These are phyloP conservation scores for Brassicogethes aeneus DNA, from an alignment of 2,888 invertebrate species.

Conservation along the genomic window DNA sequence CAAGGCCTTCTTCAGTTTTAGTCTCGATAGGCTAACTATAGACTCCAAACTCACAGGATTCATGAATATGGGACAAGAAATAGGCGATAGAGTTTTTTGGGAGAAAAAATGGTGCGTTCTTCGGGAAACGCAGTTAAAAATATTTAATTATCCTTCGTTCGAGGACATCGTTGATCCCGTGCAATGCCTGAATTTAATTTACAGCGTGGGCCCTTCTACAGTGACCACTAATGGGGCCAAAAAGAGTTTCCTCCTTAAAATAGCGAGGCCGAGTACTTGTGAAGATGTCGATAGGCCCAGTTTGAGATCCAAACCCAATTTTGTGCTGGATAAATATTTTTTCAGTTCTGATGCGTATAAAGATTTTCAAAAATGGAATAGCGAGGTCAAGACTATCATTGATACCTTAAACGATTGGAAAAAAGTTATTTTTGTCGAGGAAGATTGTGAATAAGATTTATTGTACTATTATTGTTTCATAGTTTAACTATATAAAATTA, in stretches of 20 bases:
- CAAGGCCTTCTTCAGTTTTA: conserved; percentile 10
- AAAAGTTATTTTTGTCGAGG: conserved; percentile 15
- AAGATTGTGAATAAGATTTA: conserved; percentile 11
- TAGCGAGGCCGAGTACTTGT: conserved; percentile 16
- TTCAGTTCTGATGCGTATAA: conserved; percentile 42
- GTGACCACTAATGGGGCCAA: conserved; percentile 33
- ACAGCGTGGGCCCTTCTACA: conserved; percentile 26
- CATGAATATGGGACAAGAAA: conserved; percentile 42
- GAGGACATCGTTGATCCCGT: conserved; percentile 34
- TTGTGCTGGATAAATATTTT: conserved; percentile 28
- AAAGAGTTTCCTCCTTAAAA: conserved; percentile 39
- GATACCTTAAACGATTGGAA: conserved; percentile 18
- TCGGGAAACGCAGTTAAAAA: conserved; percentile 36
- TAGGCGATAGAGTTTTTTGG: conserved; percentile 40
- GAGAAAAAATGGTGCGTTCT: conserved; percentile 49
- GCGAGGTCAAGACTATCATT: conserved; percentile 15
- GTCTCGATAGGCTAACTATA: conserved; percentile 13
- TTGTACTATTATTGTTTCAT: too few species aligned
- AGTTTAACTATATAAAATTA: too few species aligned
- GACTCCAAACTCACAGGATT: conserved; percentile 37
- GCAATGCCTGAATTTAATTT: conserved; percentile 36
- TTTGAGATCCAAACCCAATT: conserved; percentile 12
- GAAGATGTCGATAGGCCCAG: conserved; percentile 7
- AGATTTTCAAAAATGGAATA: conserved; percentile 41
- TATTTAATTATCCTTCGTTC: conserved; percentile 47